These are phyloP conservation scores for Ophioninae sp. DNA, from an alignment of 2,888 invertebrate species.

Conservation along the genomic window DNA sequence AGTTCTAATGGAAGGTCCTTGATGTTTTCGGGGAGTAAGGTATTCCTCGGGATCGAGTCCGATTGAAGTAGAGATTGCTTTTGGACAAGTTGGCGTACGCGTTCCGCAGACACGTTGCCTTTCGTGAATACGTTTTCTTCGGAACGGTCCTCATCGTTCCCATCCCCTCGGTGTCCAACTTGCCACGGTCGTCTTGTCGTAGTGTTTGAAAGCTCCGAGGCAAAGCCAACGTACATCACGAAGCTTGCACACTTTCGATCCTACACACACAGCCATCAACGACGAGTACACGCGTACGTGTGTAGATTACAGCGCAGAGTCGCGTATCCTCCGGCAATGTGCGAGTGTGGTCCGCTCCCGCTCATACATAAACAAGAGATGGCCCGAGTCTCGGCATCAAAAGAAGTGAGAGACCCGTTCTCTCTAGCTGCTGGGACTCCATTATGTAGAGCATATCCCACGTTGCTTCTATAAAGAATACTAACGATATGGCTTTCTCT, in stretches of 20 bases:
- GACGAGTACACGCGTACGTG: conserved; percentile 11
- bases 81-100: conserved; percentile 69
- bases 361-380: conserved; percentile 81
- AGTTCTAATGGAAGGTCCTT: not conserved
- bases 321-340: conserved; percentile 62
- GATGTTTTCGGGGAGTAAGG: not conserved
- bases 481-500: conserved; percentile 79
- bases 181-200: conserved; percentile 44
- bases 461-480: conserved; percentile 80
- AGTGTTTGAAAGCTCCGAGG: conserved; percentile 44
- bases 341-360: conserved; percentile 76
- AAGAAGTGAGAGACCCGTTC: conserved; percentile 76
- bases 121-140: conserved; percentile 69
- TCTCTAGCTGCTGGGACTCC: conserved; percentile 75
- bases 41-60: conserved; percentile 68
- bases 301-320: conserved; percentile 31
- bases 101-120: conserved; percentile 63
- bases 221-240: conserved; percentile 24
- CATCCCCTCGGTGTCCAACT: conserved; percentile 34
- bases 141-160: conserved; percentile 43
- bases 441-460: conserved; percentile 81
- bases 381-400: conserved; percentile 78
- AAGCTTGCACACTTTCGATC: conserved; percentile 45
- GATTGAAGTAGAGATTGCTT: conserved; percentile 76
- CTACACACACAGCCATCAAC: conserved; percentile 1